phyloP scores from a whole-genome alignment of 2,797 vertebrate species.

The Sebastes trivittatus region DNA sequence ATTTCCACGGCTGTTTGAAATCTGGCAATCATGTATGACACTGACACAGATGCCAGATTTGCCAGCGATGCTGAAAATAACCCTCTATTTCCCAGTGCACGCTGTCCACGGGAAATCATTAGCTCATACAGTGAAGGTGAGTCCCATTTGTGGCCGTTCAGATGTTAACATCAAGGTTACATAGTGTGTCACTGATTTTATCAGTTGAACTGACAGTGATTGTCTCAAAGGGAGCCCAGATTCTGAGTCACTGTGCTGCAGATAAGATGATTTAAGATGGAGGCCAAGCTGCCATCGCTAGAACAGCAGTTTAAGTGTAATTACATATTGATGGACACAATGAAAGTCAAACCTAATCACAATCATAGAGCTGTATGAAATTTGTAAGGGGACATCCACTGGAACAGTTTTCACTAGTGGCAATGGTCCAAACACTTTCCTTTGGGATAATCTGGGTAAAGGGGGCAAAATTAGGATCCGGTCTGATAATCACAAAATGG shows the following conservation, averaged over 20 bases:
- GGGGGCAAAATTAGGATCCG: slow-evolving; percentile 17
- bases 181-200: slow-evolving; percentile 20
- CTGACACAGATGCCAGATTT: slow-evolving; percentile 32
- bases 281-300: background rate
- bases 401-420: background rate
- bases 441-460: slow-evolving; percentile 1
- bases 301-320: background rate
- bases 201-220: slow-evolving; percentile 25
- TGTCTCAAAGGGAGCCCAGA: slow-evolving; percentile 2
- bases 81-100: background rate
- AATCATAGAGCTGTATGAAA: background rate
- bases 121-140: slow-evolving; percentile 13
- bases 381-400: background rate
- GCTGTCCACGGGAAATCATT: slow-evolving; percentile 39
- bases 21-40: background rate
- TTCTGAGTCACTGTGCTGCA: background rate
- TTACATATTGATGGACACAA: background rate
- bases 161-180: slow-evolving; percentile 36
- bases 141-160: slow-evolving; percentile 30
- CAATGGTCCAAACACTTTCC: slow-evolving; percentile 6
- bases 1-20: slow-evolving; percentile 11
- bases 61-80: slow-evolving; percentile 31
- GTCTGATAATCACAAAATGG: slow-evolving; percentile 35
- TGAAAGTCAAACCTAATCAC: slow-evolving; percentile 3
- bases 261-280: background rate